Percentiles rank a stretch among this genome's conserved stretches.
Evolutionary conservation across 1,140 invertebrate genomes (phyloP).

Genomic region (Drosophila pallidifrons): DNA sequence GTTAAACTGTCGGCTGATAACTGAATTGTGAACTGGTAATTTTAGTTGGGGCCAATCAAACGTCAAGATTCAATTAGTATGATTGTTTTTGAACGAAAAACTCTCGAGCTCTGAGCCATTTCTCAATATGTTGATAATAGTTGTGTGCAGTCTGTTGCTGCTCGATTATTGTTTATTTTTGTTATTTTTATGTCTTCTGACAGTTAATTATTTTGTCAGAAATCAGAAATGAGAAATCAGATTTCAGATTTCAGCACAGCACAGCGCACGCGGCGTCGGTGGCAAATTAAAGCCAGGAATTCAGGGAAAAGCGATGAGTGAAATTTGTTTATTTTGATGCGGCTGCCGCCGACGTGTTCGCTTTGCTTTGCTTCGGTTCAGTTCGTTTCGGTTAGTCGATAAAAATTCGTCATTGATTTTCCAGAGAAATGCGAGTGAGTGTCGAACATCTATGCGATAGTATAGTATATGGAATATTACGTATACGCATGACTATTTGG

Average conservation of each 20-base stretch:
- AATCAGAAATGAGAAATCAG: slow-evolving; percentile 12
- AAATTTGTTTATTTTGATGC: slow-evolving; percentile 72
- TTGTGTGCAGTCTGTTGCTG: slow-evolving; percentile 7
- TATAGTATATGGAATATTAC: slow-evolving; percentile 5
- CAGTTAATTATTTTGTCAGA: slow-evolving; percentile 82
- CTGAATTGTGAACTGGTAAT: background rate
- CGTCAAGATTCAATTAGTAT: slow-evolving; percentile 52
- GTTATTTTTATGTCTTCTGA: slow-evolving; percentile 67
- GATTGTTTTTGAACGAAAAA: background rate
- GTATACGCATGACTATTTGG: slow-evolving; percentile 32
- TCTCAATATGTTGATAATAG: slow-evolving; percentile 5
- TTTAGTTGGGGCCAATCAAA: slow-evolving; percentile 23
- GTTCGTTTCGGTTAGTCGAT: slow-evolving; percentile 64
- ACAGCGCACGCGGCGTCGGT: slow-evolving; percentile 37
- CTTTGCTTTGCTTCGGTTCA: too few relatives aligned
- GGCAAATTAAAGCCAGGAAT: slow-evolving; percentile 32
- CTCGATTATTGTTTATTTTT: slow-evolving; percentile 71
- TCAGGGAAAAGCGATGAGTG: slow-evolving; percentile 23
- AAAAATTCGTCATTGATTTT: slow-evolving; percentile 81
- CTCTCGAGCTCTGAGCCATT: slow-evolving; percentile 11
- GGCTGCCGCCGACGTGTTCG: slow-evolving; percentile 9
- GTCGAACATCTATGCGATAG: slow-evolving; percentile 25
- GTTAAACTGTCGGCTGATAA: background rate
- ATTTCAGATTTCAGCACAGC: slow-evolving; percentile 34
- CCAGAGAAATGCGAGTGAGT: slow-evolving; percentile 54